These are phyloP conservation scores for Ormyrus nitidulus DNA, from an alignment of 2,888 invertebrate species.

Conservation along the genomic window DNA sequence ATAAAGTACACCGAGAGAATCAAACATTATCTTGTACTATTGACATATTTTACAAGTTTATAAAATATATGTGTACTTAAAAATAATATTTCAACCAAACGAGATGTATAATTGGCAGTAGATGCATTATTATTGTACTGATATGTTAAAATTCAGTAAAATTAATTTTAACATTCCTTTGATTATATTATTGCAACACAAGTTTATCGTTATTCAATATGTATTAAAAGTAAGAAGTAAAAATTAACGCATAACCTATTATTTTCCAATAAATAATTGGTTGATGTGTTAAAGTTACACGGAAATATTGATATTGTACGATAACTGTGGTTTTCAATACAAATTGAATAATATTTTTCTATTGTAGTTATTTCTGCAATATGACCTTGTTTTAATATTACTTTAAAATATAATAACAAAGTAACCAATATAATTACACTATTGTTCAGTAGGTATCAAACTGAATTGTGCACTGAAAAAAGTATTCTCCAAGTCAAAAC, in stretches of 20 bases:
- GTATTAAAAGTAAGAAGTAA: constrained; percentile 1
- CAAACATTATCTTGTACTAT: constrained; percentile 9
- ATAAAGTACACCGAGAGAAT: constrained; percentile 41
- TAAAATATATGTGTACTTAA: constrained; percentile 4
- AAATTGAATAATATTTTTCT: constrained; percentile 24
- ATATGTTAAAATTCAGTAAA: neutral
- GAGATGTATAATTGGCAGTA: neutral
- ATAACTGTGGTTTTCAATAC: constrained; percentile 18
- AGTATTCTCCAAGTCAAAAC: too few relatives aligned
- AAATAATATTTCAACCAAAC: constrained; percentile 12
- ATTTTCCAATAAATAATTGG: neutral
- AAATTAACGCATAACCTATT: neutral
- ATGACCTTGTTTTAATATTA: constrained; percentile 48
- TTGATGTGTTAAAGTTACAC: constrained; percentile 2
- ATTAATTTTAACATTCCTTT: too few relatives aligned
- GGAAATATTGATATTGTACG: constrained; percentile 26
- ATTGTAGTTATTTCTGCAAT: constrained; percentile 39
- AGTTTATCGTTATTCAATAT: neutral
- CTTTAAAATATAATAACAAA: constrained; percentile 29
- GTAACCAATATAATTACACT: constrained; percentile 19
- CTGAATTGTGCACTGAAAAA: constrained; percentile 37
- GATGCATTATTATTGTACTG: neutral
- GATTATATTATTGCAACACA: neutral
- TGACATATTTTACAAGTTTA: constrained; percentile 33
- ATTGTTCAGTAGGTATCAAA: constrained; percentile 51